These are phyloP conservation scores for Cromileptes altivelis DNA, from an alignment of 2,113 vertebrate genomes.

Conservation along the genomic window DNA sequence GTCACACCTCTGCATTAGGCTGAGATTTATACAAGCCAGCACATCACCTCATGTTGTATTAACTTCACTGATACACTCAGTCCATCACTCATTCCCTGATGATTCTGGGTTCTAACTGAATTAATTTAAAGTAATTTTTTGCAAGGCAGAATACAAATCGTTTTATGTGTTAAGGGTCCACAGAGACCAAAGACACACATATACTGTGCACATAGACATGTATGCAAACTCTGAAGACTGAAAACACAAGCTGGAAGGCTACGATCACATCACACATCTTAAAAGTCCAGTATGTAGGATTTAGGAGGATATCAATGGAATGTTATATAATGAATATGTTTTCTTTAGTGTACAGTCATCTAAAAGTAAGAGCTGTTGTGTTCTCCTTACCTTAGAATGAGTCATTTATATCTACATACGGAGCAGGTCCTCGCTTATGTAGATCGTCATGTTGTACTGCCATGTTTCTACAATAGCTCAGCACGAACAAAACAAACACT, in stretches of 20 bases:
- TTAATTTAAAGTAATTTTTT: not conserved
- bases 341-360: no score
- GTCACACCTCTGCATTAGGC: not conserved
- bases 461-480: no score
- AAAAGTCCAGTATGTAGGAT: no score
- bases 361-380: no score
- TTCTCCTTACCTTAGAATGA: no score
- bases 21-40: not conserved
- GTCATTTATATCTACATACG: no score
- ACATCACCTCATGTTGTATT: not conserved
- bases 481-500: no score
- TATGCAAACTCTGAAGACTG: not conserved
- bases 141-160: not conserved
- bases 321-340: no score
- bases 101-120: not conserved
- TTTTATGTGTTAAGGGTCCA: not conserved
- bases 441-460: no score
- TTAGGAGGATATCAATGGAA: no score
- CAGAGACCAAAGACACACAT: slow-evolving; percentile 6
- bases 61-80: not conserved
- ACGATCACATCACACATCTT: no score
- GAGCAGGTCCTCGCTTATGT: no score
- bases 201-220: not conserved
- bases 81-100: not conserved
- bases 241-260: not conserved